phyloP scores from a whole-genome alignment of 2,797 vertebrate genomes.

The Uromys caudimaculatus region DNA sequence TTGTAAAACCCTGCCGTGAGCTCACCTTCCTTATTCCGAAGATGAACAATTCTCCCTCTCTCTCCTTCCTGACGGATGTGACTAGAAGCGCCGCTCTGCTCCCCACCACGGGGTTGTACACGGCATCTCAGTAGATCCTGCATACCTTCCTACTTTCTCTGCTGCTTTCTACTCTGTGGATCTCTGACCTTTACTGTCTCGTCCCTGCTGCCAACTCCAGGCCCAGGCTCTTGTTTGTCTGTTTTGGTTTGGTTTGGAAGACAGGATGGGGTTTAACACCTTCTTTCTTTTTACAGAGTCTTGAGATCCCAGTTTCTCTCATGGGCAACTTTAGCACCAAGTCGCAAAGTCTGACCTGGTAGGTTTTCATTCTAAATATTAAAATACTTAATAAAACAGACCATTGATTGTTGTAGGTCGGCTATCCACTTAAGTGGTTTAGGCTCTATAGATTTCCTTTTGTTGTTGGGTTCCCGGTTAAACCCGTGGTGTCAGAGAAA shows the following conservation, averaged over 20 bases:
- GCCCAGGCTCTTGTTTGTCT: neutral
- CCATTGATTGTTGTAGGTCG: neutral
- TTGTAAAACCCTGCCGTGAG: neutral
- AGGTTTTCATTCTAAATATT: neutral
- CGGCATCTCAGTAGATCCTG: no score
- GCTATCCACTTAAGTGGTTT: neutral
- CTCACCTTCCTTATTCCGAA: neutral
- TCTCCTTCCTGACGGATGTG: neutral
- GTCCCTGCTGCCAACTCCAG: no score
- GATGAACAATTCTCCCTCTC: no score
- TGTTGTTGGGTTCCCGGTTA: neutral
- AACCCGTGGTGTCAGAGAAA: neutral
- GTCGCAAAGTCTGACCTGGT: neutral
- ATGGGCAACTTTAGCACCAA: neutral
- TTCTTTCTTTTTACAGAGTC: neutral
- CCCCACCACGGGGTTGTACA: neutral
- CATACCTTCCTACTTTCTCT: neutral
- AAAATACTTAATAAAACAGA: neutral
- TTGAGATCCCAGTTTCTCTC: neutral
- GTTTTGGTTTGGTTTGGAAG: neutral
- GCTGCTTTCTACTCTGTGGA: neutral
- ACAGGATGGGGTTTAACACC: neutral
- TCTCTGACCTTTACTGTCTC: neutral
- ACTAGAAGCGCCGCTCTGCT: neutral
- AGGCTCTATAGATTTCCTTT: neutral